Evolutionary conservation across 1,140 invertebrate species (phyloP).

Genomic region (Asobara japonica): DNA sequence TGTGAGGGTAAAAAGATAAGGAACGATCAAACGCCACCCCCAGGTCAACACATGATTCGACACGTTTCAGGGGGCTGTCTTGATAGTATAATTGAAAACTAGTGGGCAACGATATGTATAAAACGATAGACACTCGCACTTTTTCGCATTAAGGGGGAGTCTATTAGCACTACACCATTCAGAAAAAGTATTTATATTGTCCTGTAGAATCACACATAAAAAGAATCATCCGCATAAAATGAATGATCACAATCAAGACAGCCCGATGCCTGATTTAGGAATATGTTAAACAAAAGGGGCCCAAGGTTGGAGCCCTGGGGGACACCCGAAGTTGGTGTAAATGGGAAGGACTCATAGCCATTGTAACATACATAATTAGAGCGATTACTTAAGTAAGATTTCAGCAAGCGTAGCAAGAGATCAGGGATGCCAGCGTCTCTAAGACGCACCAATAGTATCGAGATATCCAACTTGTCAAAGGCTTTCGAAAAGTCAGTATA

Average conservation of each 20-base stretch:
- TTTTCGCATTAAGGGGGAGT: conserved; percentile 4
- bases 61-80: background rate
- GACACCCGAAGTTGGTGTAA: conserved; percentile 25
- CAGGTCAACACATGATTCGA: conserved; percentile 10
- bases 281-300: conserved; percentile 31
- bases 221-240: conserved; percentile 33
- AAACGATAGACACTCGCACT: conserved; percentile 16
- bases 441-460: conserved; percentile 31
- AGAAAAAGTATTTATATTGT: background rate
- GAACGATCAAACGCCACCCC: conserved; percentile 17
- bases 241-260: conserved; percentile 1
- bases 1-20: conserved; percentile 12
- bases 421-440: conserved; percentile 14
- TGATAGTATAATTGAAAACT: background rate
- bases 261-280: conserved; percentile 27
- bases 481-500: conserved; percentile 39
- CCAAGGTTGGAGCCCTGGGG: conserved; percentile 36
- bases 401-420: conserved; percentile 26
- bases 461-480: conserved; percentile 37
- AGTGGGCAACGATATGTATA: background rate
- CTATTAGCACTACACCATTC: conserved; percentile 19
- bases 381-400: conserved; percentile 29
- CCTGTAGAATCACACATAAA: conserved; percentile 16
- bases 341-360: background rate
- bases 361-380: conserved; percentile 19